Percentiles rank a stretch among this genome's conserved stretches.
phyloP scores from a whole-genome alignment of 37 sponge, comb jelly and placozoan genomes.

The Crambe crambe region DNA sequence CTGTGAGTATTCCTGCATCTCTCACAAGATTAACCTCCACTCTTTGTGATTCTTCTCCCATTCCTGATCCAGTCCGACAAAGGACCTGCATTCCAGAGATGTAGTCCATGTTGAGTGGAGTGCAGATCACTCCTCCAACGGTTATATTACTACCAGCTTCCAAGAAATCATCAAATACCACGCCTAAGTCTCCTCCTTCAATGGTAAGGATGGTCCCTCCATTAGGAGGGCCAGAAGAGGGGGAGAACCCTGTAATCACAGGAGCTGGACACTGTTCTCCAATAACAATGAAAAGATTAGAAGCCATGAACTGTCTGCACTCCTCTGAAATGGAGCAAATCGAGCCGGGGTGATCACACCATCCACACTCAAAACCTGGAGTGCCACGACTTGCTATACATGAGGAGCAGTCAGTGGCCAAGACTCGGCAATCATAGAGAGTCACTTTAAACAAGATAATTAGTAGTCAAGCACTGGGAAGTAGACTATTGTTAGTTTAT shows the following conservation, averaged over 20 bases:
- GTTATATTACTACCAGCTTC: background rate
- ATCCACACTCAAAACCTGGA: constrained; percentile 51
- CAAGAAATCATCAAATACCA: constrained; percentile 25
- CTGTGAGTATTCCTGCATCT: background rate
- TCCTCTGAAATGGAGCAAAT: constrained; percentile 6
- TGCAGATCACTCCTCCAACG: constrained; percentile 19
- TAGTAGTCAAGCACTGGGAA: background rate
- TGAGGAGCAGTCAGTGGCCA: constrained; percentile 40
- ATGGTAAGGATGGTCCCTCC: constrained; percentile 76
- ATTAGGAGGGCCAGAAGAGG: constrained; percentile 50
- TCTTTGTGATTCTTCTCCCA: background rate
- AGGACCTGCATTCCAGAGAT: constrained; percentile 22
- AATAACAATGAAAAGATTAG: background rate
- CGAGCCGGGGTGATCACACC: constrained; percentile 17
- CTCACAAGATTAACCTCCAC: background rate
- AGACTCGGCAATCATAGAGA: constrained; percentile 41
- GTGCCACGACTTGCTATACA: constrained; percentile 29
- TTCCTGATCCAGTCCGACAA: constrained; percentile 25
- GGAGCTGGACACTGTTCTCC: constrained; percentile 43
- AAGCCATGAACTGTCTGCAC: background rate
- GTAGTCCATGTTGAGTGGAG: constrained; percentile 18
- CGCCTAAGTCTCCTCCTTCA: constrained; percentile 72
- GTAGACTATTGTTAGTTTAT: background rate
- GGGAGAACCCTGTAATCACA: constrained; percentile 41
- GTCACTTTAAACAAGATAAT: background rate